These are phyloP conservation scores for Rhinogobio ventralis DNA, from an alignment of 2,797 vertebrate species.

Conservation along the genomic window DNA sequence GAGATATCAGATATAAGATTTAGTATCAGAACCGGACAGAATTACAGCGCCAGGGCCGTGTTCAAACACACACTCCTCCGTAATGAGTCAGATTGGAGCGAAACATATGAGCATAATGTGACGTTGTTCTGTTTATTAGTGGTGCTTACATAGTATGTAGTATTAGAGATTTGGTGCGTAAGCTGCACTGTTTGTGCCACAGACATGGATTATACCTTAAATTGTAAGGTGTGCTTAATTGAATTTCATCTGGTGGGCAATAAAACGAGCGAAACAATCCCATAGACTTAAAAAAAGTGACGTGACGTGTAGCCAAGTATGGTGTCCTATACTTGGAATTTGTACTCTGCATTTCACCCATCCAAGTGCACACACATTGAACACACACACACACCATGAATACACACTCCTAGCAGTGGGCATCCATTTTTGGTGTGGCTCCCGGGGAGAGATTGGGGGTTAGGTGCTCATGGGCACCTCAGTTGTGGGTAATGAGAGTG, in stretches of 20 bases:
- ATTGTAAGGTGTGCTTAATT: neutral
- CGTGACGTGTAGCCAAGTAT: too few species aligned
- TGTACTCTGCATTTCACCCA: too few species aligned
- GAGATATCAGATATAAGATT: slow-evolving; percentile 42
- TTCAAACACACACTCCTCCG: slow-evolving; percentile 16
- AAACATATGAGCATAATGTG: slow-evolving; percentile 6
- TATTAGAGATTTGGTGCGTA: neutral
- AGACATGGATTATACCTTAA: neutral
- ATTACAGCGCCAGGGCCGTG: slow-evolving; percentile 2
- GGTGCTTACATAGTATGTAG: neutral
- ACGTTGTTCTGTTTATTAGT: slow-evolving; percentile 1
- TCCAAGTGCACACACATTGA: too few species aligned
- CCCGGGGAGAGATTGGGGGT: too few species aligned
- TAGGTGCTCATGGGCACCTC: too few species aligned
- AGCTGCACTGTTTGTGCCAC: neutral
- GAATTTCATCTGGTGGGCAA: neutral
- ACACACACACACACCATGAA: too few species aligned
- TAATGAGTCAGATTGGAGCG: neutral
- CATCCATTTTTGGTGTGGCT: too few species aligned
- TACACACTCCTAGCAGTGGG: too few species aligned
- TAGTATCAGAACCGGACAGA: slow-evolving; percentile 25
- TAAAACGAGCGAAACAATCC: neutral
- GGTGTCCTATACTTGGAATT: too few species aligned
- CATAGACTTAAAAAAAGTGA: neutral
- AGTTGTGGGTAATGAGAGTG: too few species aligned